These are phyloP conservation scores for Sylvilagus floridanus DNA, from an alignment of 2,797 vertebrate species.

Conservation along the genomic window DNA sequence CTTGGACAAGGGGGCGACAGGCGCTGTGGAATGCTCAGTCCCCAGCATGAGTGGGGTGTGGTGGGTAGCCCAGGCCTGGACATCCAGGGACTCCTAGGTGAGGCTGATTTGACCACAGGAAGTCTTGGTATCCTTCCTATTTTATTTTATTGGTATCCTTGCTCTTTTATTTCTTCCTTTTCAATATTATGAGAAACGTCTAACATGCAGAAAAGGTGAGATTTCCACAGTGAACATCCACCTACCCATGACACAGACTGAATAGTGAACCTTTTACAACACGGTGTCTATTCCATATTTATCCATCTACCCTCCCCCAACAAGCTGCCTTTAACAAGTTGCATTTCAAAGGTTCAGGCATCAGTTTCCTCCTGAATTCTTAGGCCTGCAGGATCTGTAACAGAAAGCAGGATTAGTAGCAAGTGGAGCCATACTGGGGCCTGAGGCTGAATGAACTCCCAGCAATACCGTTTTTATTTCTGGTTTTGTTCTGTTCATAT, in stretches of 20 bases:
- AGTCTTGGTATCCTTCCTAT: not conserved
- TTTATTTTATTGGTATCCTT: no score
- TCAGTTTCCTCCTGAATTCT: not conserved
- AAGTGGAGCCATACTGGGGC: not conserved
- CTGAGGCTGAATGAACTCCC: not conserved
- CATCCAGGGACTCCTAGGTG: not conserved
- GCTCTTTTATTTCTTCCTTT: not conserved
- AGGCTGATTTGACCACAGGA: not conserved
- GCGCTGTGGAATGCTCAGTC: not conserved
- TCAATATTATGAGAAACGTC: not conserved
- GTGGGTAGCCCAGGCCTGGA: not conserved
- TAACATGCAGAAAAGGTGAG: constrained; percentile 1
- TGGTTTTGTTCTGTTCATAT: not conserved
- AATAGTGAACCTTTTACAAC: not conserved
- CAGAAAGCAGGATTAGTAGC: not conserved
- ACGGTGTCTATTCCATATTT: not conserved
- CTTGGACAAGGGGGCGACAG: not conserved
- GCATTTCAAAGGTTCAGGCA: not conserved
- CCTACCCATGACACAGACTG: not conserved
- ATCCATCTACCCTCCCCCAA: not conserved
- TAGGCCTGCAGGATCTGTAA: not conserved
- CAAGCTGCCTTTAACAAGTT: not conserved
- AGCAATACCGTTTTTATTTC: not conserved
- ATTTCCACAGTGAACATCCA: not conserved
- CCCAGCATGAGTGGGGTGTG: not conserved